Evolutionary conservation across 2,888 invertebrate genomes (phyloP).

Genomic region (Nesidiocoris tenuis): DNA sequence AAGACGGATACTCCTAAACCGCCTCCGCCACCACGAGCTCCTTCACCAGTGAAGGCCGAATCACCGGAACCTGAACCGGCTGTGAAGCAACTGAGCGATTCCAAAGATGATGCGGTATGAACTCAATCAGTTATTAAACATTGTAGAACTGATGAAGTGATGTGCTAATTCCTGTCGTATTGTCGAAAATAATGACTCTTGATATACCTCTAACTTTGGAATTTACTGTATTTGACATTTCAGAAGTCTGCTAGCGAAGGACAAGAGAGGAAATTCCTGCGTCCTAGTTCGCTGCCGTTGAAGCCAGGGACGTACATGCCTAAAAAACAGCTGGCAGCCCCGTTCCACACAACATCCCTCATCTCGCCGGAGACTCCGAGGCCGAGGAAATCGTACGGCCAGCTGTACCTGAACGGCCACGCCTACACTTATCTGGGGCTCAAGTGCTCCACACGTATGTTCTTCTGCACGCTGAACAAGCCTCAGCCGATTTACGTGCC

Average conservation of each 20-base stretch:
- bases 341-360: slow-evolving; percentile 77
- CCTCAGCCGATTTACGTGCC: slow-evolving; percentile 91
- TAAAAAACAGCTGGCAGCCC: slow-evolving; percentile 78
- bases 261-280: slow-evolving; percentile 55
- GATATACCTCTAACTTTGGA: no score
- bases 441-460: slow-evolving; percentile 85
- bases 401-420: slow-evolving; percentile 84
- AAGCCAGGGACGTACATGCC: slow-evolving; percentile 81
- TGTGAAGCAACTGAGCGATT: not conserved
- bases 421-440: slow-evolving; percentile 88
- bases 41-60: slow-evolving; percentile 3
- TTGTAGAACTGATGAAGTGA: no score
- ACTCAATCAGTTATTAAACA: no score
- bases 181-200: no score
- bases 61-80: not conserved
- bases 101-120: not conserved
- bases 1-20: not conserved
- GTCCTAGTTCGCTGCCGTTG: slow-evolving; percentile 78
- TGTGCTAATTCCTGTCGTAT: no score
- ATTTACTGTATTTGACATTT: not conserved
- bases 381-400: slow-evolving; percentile 84
- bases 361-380: slow-evolving; percentile 90
- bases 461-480: slow-evolving; percentile 89
- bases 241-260: slow-evolving; percentile 15
- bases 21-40: not conserved